Percentiles rank a stretch among this genome's conserved stretches.
These are phyloP conservation scores for Octopus sinensis DNA, from an alignment of 1,140 invertebrate species.

Conservation along the genomic window DNA sequence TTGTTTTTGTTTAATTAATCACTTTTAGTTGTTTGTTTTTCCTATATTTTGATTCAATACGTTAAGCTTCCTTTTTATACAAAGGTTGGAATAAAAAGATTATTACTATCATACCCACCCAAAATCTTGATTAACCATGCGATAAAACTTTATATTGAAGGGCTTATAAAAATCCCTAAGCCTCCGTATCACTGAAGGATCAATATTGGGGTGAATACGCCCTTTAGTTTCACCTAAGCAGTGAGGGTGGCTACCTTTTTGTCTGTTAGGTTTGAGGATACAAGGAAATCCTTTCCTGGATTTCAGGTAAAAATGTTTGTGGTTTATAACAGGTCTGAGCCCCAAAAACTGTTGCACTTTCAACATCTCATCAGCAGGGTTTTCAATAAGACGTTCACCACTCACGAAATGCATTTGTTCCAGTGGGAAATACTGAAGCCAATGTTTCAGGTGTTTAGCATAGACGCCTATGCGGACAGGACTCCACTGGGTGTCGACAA, in stretches of 20 bases:
- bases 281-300: constrained; percentile 89
- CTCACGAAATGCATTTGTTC: constrained; percentile 79
- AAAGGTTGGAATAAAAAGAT: too few relatives aligned
- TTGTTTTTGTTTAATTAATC: too few relatives aligned
- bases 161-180: constrained; percentile 83
- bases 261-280: constrained; percentile 66
- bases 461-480: constrained; percentile 82
- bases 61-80: too few relatives aligned
- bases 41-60: too few relatives aligned
- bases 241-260: constrained; percentile 70
- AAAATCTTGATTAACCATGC: constrained; percentile 81
- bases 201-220: constrained; percentile 78
- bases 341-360: constrained; percentile 81
- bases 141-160: constrained; percentile 85
- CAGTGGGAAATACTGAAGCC: constrained; percentile 78
- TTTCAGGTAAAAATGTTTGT: constrained; percentile 90
- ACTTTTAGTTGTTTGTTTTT: too few relatives aligned
- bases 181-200: constrained; percentile 68
- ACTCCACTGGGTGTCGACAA: constrained; percentile 80
- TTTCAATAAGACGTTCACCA: constrained; percentile 77
- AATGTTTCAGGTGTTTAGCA: constrained; percentile 73
- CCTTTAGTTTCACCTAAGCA: constrained; percentile 90
- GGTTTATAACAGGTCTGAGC: constrained; percentile 76
- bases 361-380: constrained; percentile 79
- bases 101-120: constrained; percentile 64